A percentile compares a stretch with the other conserved stretches of the same genome.
phyloP scores from a whole-genome alignment of 2,113 vertebrate genomes.

The Sterna hirundo region DNA sequence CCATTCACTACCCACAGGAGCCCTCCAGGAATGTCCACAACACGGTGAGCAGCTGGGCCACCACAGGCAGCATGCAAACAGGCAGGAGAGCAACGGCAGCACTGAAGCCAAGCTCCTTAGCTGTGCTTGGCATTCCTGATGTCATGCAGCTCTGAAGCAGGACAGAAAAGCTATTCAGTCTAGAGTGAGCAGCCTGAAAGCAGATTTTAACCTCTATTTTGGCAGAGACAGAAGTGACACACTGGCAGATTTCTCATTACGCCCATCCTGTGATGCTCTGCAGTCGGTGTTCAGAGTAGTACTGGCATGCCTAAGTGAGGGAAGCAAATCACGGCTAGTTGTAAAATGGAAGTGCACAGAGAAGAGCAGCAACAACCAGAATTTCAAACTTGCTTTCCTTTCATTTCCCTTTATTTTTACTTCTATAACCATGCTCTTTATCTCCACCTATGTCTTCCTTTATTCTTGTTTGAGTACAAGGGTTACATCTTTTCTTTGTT shows the following conservation, averaged over 20 bases:
- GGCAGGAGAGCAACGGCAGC: background rate
- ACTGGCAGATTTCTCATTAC: slow-evolving; percentile 40
- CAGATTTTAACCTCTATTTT: slow-evolving; percentile 51
- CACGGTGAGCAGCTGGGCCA: background rate
- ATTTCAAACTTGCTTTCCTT: background rate
- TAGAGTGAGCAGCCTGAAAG: slow-evolving; percentile 24
- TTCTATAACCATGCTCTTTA: background rate
- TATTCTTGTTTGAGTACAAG: background rate
- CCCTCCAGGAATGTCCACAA: background rate
- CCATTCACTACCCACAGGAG: background rate
- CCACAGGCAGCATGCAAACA: background rate
- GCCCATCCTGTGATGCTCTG: background rate
- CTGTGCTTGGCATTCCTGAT: background rate
- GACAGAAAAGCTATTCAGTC: background rate
- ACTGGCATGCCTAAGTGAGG: background rate
- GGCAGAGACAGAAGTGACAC: slow-evolving; percentile 13
- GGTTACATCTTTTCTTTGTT: background rate
- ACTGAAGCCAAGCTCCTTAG: background rate
- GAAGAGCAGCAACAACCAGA: background rate
- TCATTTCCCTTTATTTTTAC: background rate
- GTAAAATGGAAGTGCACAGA: background rate
- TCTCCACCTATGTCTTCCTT: background rate
- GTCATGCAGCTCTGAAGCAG: background rate
- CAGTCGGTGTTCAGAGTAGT: background rate
- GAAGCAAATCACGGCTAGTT: background rate